A percentile compares a stretch with the other conserved stretches of the same genome.
phyloP scores from a whole-genome alignment of 1,140 invertebrate species.

The Drosophila kurseongensis region DNA sequence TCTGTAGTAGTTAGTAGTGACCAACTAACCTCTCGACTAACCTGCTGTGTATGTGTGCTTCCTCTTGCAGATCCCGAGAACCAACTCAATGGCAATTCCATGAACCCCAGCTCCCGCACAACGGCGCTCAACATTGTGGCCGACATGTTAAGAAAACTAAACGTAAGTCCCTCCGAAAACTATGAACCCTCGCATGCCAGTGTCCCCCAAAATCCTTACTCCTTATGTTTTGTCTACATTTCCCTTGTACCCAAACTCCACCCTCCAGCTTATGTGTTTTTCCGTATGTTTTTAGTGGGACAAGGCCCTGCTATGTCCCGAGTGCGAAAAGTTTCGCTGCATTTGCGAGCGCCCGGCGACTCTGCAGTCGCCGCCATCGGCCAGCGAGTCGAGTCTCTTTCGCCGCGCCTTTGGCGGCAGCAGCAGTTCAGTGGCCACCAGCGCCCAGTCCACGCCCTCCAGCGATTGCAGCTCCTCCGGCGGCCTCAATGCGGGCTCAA shows the following conservation, averaged over 20 bases:
- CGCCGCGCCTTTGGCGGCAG: constrained; percentile 72
- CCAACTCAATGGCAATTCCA: constrained; percentile 88
- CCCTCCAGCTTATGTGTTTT: constrained; percentile 50
- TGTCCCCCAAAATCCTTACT: neutral
- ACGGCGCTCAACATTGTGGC: constrained; percentile 97
- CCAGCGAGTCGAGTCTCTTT: constrained; percentile 66
- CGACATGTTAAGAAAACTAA: constrained; percentile 96
- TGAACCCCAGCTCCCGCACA: constrained; percentile 94
- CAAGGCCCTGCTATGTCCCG: constrained; percentile 80
- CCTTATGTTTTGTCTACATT: constrained; percentile 13
- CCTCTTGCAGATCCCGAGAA: constrained; percentile 85
- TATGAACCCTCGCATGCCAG: constrained; percentile 21
- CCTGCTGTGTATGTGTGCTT: constrained; percentile 67
- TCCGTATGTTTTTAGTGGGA: constrained; percentile 82
- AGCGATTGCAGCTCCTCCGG: constrained; percentile 43
- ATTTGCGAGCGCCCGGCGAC: constrained; percentile 62
- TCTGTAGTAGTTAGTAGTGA: constrained; percentile 35
- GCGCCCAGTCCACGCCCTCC: constrained; percentile 50
- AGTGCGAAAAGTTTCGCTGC: constrained; percentile 84
- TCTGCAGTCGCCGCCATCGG: constrained; percentile 31
- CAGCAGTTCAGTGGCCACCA: constrained; percentile 43
- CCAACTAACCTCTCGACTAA: constrained; percentile 54
- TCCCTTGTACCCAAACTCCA: constrained; percentile 8
- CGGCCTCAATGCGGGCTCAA: constrained; percentile 71
- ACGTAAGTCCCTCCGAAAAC: constrained; percentile 87